Evolutionary conservation across 2,797 vertebrate genomes (phyloP).

Genomic region (Kryptolebias ocellatus): DNA sequence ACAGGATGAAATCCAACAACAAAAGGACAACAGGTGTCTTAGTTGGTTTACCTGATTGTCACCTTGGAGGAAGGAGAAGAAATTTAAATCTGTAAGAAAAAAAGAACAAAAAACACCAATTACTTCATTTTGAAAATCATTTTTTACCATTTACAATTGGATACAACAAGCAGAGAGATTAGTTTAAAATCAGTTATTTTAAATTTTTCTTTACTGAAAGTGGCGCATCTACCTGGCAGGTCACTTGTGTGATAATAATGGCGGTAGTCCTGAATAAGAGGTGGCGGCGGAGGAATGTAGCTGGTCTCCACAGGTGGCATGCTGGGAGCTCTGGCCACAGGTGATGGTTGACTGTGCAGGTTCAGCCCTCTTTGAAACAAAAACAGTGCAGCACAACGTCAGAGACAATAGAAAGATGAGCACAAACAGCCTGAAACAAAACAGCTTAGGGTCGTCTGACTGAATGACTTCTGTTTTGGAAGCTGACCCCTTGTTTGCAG

Average conservation of each 20-base stretch:
- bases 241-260: slow-evolving; percentile 97
- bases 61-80: slow-evolving; percentile 98
- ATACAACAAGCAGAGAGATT: neutral
- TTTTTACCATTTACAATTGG: neutral
- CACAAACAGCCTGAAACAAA: neutral
- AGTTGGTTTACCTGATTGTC: slow-evolving; percentile 92
- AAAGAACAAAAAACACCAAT: slow-evolving; percentile 11
- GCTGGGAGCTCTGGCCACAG: slow-evolving; percentile 92
- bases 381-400: slow-evolving; percentile 10
- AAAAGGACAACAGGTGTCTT: neutral
- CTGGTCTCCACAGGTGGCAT: slow-evolving; percentile 94
- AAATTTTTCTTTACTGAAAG: neutral
- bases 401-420: slow-evolving; percentile 8
- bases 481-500: slow-evolving; percentile 90
- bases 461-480: neutral
- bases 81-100: slow-evolving; percentile 90
- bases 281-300: slow-evolving; percentile 93
- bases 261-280: slow-evolving; percentile 97
- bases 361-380: slow-evolving; percentile 82
- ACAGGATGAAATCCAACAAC: neutral
- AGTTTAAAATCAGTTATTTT: neutral
- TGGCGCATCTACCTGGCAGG: slow-evolving; percentile 76
- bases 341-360: slow-evolving; percentile 92
- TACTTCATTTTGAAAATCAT: neutral
- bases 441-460: neutral